Evolutionary conservation across 2,797 vertebrate species (phyloP).

Genomic region (Enteromius viviparus): DNA sequence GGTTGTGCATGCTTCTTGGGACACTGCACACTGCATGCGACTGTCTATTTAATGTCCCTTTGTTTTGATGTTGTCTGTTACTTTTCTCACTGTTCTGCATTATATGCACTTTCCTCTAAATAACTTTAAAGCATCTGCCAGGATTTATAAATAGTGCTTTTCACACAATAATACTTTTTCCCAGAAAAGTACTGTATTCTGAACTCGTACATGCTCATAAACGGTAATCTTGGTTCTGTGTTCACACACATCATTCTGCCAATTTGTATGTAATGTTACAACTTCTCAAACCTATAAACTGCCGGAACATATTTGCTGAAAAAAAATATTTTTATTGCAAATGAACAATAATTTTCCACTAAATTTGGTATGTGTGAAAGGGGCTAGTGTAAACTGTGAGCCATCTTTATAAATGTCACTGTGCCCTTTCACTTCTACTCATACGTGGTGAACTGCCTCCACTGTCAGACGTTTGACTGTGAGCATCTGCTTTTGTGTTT

Average conservation of each 20-base stretch:
- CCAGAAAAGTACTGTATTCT: too few relatives aligned
- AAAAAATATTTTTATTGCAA: neutral
- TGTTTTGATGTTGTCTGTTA: neutral
- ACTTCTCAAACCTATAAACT: too few relatives aligned
- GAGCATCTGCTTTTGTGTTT: neutral
- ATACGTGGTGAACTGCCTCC: neutral
- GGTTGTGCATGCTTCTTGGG: neutral
- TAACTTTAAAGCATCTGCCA: neutral
- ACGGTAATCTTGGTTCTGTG: too few relatives aligned
- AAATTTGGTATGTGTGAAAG: neutral
- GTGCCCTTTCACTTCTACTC: neutral
- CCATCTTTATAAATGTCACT: neutral
- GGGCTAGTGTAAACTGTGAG: neutral
- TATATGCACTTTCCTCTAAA: neutral
- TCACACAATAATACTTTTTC: neutral
- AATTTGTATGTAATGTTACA: too few relatives aligned
- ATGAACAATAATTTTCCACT: neutral
- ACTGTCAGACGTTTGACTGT: neutral
- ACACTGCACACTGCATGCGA: neutral
- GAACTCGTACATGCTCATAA: too few relatives aligned
- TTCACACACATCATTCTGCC: too few relatives aligned
- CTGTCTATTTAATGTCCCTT: neutral
- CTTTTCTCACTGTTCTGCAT: neutral
- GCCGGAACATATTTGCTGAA: neutral
- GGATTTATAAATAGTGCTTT: neutral